A percentile compares a stretch with the other conserved stretches of the same genome.
phyloP scores from a whole-genome alignment of 1,140 invertebrate genomes.

The Drosophila nebulosa region DNA sequence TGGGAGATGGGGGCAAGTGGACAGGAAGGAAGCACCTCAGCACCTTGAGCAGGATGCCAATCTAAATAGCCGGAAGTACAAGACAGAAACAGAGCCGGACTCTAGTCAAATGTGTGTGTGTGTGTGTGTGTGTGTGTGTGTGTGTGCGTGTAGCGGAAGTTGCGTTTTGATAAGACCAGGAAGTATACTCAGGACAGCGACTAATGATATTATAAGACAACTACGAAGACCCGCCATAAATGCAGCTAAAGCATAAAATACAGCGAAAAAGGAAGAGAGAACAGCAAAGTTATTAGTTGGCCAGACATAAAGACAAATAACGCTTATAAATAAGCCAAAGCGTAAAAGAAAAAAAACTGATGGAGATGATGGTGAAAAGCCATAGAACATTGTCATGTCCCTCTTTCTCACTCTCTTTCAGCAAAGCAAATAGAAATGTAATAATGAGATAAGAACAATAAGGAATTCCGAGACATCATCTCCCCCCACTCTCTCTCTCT shows the following conservation, averaged over 20 bases:
- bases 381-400: neutral
- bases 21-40: slow-evolving; percentile 42
- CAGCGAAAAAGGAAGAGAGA: neutral
- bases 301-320: slow-evolving; percentile 68
- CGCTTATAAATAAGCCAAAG: slow-evolving; percentile 72
- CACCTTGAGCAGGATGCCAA: slow-evolving; percentile 67
- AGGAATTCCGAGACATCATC: slow-evolving; percentile 9
- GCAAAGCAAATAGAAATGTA: slow-evolving; percentile 71
- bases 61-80: slow-evolving; percentile 66
- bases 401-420: slow-evolving; percentile 3
- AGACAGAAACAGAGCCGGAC: slow-evolving; percentile 14
- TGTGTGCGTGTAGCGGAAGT: slow-evolving; percentile 60
- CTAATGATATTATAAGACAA: slow-evolving; percentile 30
- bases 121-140: slow-evolving; percentile 45
- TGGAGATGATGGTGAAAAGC: neutral
- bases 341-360: slow-evolving; percentile 10
- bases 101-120: slow-evolving; percentile 45
- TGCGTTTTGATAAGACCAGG: slow-evolving; percentile 62
- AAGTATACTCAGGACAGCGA: slow-evolving; percentile 50
- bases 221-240: neutral
- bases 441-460: slow-evolving; percentile 79
- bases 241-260: slow-evolving; percentile 22
- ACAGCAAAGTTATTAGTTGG: slow-evolving; percentile 64
- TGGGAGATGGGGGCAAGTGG: neutral
- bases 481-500: slow-evolving; percentile 8